phyloP scores from a whole-genome alignment of 1,140 invertebrate genomes.

The Episyrphus balteatus region DNA sequence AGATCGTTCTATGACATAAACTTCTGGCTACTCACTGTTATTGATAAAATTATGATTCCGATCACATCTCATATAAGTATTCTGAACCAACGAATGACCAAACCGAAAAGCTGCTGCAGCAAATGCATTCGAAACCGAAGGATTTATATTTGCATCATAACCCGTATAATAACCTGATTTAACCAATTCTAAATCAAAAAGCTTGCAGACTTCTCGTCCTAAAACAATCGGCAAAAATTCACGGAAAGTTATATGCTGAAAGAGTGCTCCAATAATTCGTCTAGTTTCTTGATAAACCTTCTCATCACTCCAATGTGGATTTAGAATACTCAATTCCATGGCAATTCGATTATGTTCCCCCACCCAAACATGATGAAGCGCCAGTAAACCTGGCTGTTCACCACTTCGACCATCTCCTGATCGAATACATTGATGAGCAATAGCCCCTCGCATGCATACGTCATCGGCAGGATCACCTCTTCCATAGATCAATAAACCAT shows the following conservation, averaged over 20 bases:
- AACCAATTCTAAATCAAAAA: conserved; percentile 56
- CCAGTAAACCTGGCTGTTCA: conserved; percentile 77
- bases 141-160: conserved; percentile 74
- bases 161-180: conserved; percentile 52
- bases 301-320: conserved; percentile 80
- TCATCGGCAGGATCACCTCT: conserved; percentile 48
- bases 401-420: conserved; percentile 71
- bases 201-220: conserved; percentile 57
- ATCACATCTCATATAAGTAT: conserved; percentile 55
- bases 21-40: conserved; percentile 47
- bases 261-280: conserved; percentile 66
- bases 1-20: neutral
- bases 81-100: conserved; percentile 87
- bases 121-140: conserved; percentile 84
- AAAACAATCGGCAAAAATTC: conserved; percentile 80
- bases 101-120: conserved; percentile 90
- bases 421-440: conserved; percentile 56
- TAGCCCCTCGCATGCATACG: conserved; percentile 52
- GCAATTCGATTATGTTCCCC: conserved; percentile 85
- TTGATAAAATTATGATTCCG: conserved; percentile 49
- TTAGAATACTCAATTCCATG: conserved; percentile 58
- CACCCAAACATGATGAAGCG: conserved; percentile 79
- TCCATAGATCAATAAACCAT: conserved; percentile 60
- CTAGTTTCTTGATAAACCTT: conserved; percentile 77
- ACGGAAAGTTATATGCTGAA: conserved; percentile 80